phyloP scores from a whole-genome alignment of 2,797 vertebrate genomes.

The Phataginus tricuspis region DNA sequence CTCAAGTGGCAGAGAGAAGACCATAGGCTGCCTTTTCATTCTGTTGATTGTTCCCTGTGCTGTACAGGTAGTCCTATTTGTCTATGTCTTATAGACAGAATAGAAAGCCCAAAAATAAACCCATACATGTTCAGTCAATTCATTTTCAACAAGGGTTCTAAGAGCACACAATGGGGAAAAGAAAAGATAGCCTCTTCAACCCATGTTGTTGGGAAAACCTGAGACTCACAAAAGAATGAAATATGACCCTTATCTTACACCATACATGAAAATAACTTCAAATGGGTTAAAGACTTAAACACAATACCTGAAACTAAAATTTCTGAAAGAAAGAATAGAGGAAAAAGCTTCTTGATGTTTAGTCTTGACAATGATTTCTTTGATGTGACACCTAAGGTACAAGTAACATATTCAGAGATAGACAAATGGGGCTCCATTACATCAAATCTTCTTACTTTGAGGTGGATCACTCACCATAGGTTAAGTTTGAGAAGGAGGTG shows the following conservation, averaged over 20 bases:
- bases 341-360: background rate
- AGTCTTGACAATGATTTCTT: background rate
- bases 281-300: background rate
- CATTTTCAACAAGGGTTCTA: background rate
- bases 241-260: background rate
- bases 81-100: background rate
- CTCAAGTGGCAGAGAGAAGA: too few relatives aligned
- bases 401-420: background rate
- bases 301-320: background rate
- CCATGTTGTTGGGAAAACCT: background rate
- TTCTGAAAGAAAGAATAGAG: background rate
- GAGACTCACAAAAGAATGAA: background rate
- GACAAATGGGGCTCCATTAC: too few relatives aligned
- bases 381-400: background rate
- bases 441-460: background rate
- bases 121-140: background rate
- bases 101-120: background rate
- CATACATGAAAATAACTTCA: background rate
- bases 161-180: too few relatives aligned
- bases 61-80: background rate
- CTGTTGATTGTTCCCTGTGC: background rate
- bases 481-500: accelerated
- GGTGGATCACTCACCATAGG: background rate
- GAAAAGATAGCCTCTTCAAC: too few relatives aligned
- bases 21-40: background rate